Evolutionary conservation across 2,888 invertebrate genomes (phyloP), one percentile per base, ranked within the genome.

Genomic region (Trichopria drosophilae): DNA sequence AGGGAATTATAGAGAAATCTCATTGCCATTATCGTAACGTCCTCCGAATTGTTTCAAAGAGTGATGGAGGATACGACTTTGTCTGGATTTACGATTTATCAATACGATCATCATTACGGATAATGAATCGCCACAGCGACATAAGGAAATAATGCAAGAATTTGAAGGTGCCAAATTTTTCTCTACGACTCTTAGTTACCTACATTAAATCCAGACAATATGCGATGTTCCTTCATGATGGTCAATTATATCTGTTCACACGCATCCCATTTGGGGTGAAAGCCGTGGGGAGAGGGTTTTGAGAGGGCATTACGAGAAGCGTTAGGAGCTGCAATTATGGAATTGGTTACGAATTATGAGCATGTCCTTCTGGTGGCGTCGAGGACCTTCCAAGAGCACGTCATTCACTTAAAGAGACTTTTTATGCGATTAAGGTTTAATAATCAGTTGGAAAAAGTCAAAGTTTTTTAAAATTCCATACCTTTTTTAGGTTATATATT

Each of bases 11-110:
- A n/a, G n/a, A n/a, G n/a, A n/a, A n/a, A n/a, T n/a, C n/a, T n/a
- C n/a, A n/a, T n/a, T n/a, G n/a, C n/a, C n/a, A n/a, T n/a, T n/a
- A n/a, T n/a, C n/a, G n/a, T 31, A 36, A 36, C 13, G 20, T 20
- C 5, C 20, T 35, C 7, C 16, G 19, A 6, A 10, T 35, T 10
- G 35, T 35, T 3, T 19, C 5, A 32, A 68, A 69, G 46, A 65
- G 67, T 19, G 64, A 68, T 28, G 63, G 63, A 1, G 36, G 58
- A 6, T 35, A 5, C 51, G 69, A 6, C 53, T 69, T n/a, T 65
- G 68, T 48, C 45, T 69, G 18, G 68, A 71, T 53, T 68, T 68
- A 1, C 32, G 69, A 10, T 56, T 53, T 42, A 34, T 69, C 4
- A 70, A 71, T 53, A 54, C 53, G 4, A 28, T 53, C 20, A 67